Base-by-base conservation (phyloP, 2,113 vertebrate genomes). In the Pygoscelis adeliae region DNA sequence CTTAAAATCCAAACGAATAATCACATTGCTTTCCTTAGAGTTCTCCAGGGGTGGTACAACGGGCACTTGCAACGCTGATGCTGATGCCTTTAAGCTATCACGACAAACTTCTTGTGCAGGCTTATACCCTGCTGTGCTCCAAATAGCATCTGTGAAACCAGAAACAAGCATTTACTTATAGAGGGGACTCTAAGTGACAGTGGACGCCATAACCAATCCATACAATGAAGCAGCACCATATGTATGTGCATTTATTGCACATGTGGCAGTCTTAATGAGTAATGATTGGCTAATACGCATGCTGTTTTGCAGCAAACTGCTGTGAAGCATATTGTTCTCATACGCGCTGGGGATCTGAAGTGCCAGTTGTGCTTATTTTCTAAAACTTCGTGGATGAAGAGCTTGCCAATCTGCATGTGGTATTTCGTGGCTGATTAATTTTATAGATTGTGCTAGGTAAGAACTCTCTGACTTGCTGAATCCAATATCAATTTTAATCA, bases 401-500 rank as follows among this genome's bases (percentile, higher is more conserved):
- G 15, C 25, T 87, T 94, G 72, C 34, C 29, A 70, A 50, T 71
- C 76, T 62, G 69, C 76, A 81, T 84, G 87, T 26, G 29, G 83
- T 59, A 34, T 92, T 96, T 83, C 55, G 63, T 66, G 83, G 63
- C 50, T 91, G 80, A 94, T 91, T 89, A 89, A 74, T 91, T 95
- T 97, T 87, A 96, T 84, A 73, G 89, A 38, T 29, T 71, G 67
- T 71, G 38, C 55, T 81, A 94, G 72, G 83, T 92, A 87, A 92
- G 83, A 93, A 87, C 29, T 44, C 52, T 74, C 67, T 74, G 71
- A 87, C 55, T 94, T 59, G 30, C 42, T 55, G 52, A 92, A 94
- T 94, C 84, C 83, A 96, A 47, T 74, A 92, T 46, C n/a, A 62
- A 87, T 94, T 96, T 95, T 87, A 96, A 95, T 84, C 72, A 92